These are phyloP conservation scores for Perodicticus potto DNA, from an alignment of 2,797 vertebrate genomes.

Conservation along the genomic window DNA sequence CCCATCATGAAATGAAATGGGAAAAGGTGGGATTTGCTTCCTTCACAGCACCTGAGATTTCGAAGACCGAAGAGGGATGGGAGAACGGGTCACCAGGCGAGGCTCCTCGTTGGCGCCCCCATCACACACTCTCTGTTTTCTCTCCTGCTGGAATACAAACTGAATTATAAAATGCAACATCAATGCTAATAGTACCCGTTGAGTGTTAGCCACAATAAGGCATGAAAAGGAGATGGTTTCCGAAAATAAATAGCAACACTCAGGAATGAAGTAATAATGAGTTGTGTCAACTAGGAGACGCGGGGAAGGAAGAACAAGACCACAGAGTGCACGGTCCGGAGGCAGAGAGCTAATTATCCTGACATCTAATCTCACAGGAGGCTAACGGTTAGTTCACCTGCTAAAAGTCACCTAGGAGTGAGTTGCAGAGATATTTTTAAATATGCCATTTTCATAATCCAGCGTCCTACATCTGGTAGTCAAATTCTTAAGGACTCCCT, in stretches of 20 bases:
- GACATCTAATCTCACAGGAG: constrained; percentile 75
- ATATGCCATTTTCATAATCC: constrained; percentile 69
- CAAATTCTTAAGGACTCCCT: constrained; percentile 64
- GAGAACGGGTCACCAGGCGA: neutral
- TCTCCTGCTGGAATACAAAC: constrained; percentile 60
- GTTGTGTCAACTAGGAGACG: constrained; percentile 63
- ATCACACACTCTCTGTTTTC: constrained; percentile 59
- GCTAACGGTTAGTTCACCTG: constrained; percentile 71
- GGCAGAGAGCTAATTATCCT: constrained; percentile 80
- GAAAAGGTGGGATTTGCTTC: neutral
- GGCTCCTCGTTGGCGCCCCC: neutral
- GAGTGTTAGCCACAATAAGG: constrained; percentile 44
- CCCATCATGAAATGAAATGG: constrained; percentile 13
- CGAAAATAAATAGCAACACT: constrained; percentile 36
- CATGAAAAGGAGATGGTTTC: constrained; percentile 48
- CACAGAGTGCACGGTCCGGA: constrained; percentile 55
- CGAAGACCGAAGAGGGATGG: neutral
- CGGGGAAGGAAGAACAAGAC: constrained; percentile 32
- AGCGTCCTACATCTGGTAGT: constrained; percentile 35
- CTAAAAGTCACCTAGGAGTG: constrained; percentile 65
- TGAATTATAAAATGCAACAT: constrained; percentile 65
- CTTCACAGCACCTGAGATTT: rapidly evolving
- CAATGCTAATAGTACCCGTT: constrained; percentile 25
- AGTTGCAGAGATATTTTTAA: constrained; percentile 77
- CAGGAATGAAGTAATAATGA: constrained; percentile 60